A percentile compares a stretch with the other conserved stretches of the same genome.
These are phyloP conservation scores for Trochalopteron elliotii DNA, from an alignment of 2,113 vertebrate species.

Conservation along the genomic window DNA sequence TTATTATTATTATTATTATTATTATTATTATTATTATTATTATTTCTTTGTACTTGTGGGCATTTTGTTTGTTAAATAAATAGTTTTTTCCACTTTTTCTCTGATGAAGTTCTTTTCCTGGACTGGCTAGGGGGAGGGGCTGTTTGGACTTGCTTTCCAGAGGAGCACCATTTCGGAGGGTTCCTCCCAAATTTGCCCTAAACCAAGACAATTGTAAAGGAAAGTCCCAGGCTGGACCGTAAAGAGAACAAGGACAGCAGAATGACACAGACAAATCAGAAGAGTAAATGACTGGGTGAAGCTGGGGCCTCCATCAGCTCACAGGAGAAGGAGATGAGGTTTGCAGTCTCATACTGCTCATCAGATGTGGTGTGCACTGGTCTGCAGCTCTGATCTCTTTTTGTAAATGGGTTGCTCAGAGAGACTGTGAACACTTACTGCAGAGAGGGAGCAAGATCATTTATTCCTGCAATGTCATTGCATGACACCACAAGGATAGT, in stretches of 20 bases:
- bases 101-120: too few relatives aligned
- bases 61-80: too few relatives aligned
- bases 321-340: background rate
- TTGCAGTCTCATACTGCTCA: background rate
- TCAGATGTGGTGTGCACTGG: rapidly evolving
- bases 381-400: background rate
- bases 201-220: too few relatives aligned
- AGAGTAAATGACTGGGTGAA: background rate
- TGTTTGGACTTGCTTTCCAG: too few relatives aligned
- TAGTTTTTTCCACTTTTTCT: too few relatives aligned
- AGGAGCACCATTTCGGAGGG: too few relatives aligned
- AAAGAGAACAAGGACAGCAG: background rate
- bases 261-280: background rate
- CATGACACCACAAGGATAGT: background rate
- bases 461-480: background rate
- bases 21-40: too few relatives aligned
- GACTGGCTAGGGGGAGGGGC: too few relatives aligned
- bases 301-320: background rate
- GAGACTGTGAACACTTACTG: background rate
- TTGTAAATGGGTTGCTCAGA: background rate
- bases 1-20: too few relatives aligned
- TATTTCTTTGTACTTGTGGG: too few relatives aligned
- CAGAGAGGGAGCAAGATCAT: background rate
- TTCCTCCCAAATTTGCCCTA: too few relatives aligned
- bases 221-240: background rate